These are phyloP conservation scores for Acrobasis repandana DNA, from an alignment of 2,888 invertebrate genomes.

Conservation along the genomic window DNA sequence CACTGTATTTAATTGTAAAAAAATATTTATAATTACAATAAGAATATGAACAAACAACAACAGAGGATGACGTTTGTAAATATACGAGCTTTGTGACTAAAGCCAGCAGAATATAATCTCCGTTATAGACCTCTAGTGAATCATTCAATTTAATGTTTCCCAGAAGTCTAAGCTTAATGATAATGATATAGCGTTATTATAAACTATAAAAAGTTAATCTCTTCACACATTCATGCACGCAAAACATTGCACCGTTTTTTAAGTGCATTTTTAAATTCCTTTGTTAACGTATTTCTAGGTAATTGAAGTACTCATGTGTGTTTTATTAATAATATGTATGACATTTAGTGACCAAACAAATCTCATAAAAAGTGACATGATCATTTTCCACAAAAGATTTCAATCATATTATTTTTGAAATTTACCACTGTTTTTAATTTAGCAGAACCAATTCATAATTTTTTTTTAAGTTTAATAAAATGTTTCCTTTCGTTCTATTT, in stretches of 20 bases:
- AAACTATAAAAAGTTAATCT: conserved; percentile 6
- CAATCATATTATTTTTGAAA: too few relatives aligned
- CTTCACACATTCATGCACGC: conserved; percentile 6
- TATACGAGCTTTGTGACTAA: not conserved
- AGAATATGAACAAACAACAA: not conserved
- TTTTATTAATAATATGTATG: too few relatives aligned
- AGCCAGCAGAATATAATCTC: not conserved
- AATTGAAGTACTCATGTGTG: not conserved
- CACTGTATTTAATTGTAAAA: too few relatives aligned
- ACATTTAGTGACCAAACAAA: too few relatives aligned
- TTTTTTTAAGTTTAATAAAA: too few relatives aligned
- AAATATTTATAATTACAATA: too few relatives aligned
- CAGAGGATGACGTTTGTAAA: not conserved
- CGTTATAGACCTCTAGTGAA: conserved; percentile 16
- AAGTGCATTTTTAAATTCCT: not conserved
- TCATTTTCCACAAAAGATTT: too few relatives aligned
- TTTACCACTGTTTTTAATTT: too few relatives aligned
- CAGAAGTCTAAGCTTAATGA: conserved; percentile 5
- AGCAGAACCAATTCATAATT: too few relatives aligned
- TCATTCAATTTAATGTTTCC: conserved; percentile 18
- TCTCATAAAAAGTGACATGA: too few relatives aligned
- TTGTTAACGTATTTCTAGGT: not conserved
- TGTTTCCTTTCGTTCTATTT: too few relatives aligned
- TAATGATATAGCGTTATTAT: conserved; percentile 5
- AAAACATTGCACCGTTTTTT: conserved; percentile 5